phyloP scores from a whole-genome alignment of 23 tunicate species.

The Trididemnum clinides region DNA sequence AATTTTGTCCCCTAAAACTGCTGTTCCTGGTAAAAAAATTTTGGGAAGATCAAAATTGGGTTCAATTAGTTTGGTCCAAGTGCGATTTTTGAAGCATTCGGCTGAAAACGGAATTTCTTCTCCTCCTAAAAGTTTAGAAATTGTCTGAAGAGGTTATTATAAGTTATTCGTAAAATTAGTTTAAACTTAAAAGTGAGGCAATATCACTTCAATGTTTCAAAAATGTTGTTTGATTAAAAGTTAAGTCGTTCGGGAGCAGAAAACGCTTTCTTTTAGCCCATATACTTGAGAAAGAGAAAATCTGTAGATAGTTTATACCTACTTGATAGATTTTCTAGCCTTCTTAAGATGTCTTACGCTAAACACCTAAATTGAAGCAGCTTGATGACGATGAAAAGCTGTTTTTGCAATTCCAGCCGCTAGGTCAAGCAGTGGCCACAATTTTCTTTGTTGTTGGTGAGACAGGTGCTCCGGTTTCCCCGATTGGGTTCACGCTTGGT shows the following conservation, averaged over 20 bases:
- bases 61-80: slow-evolving; percentile 39
- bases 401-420: no score
- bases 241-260: background rate
- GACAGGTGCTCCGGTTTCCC: no score
- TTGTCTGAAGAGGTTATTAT: background rate
- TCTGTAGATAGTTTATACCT: no score
- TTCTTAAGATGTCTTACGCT: no score
- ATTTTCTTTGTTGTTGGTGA: no score
- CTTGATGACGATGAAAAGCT: no score
- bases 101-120: slow-evolving; percentile 61
- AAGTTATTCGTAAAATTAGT: background rate
- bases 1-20: slow-evolving; percentile 49
- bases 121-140: slow-evolving; percentile 50
- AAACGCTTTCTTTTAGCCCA: background rate
- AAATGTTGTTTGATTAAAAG: background rate
- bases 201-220: no score
- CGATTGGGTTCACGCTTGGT: no score
- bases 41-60: background rate
- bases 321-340: no score
- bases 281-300: no score
- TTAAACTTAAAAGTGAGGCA: background rate
- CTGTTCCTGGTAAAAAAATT: slow-evolving; percentile 52
- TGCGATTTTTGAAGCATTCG: slow-evolving; percentile 43
- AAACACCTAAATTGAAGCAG: no score
- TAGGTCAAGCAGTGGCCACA: no score